Conservation (phyloP, 2,888 invertebrate genomes). For the Vesta saturnalis region DNA sequence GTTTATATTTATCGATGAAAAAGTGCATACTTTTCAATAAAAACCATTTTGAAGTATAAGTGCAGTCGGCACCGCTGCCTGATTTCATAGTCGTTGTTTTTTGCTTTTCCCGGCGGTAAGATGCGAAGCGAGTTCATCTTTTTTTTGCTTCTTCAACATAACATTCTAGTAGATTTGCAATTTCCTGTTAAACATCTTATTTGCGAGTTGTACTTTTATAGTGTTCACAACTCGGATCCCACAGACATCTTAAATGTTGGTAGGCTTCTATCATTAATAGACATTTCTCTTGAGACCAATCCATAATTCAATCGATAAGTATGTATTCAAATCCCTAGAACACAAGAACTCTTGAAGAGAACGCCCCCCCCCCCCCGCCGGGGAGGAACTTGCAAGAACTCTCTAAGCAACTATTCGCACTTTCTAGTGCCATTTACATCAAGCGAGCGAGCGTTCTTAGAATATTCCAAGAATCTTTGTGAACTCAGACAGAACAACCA, state of each 20-base stretch:
- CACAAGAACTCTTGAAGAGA: background rate
- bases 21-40: background rate
- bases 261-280: too few species aligned
- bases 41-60: conserved; percentile 1
- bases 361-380: too few species aligned
- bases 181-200: background rate
- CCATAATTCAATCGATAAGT: too few species aligned
- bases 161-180: background rate
- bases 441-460: too few species aligned
- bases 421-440: too few species aligned
- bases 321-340: background rate
- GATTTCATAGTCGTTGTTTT: background rate
- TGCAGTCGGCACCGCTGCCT: background rate
- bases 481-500: background rate
- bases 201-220: background rate
- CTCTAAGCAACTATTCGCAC: too few species aligned
- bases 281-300: background rate
- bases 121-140: background rate
- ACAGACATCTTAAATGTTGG: too few species aligned
- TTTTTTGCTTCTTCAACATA: background rate
- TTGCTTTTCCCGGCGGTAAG: background rate
- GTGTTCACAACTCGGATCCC: too few species aligned
- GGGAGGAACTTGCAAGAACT: background rate
- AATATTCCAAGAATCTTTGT: too few species aligned
- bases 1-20: background rate